Evolutionary conservation across 1,140 invertebrate genomes (phyloP), one percentile per base, ranked within the genome.

Genomic region (Diorhabda sublineata): DNA sequence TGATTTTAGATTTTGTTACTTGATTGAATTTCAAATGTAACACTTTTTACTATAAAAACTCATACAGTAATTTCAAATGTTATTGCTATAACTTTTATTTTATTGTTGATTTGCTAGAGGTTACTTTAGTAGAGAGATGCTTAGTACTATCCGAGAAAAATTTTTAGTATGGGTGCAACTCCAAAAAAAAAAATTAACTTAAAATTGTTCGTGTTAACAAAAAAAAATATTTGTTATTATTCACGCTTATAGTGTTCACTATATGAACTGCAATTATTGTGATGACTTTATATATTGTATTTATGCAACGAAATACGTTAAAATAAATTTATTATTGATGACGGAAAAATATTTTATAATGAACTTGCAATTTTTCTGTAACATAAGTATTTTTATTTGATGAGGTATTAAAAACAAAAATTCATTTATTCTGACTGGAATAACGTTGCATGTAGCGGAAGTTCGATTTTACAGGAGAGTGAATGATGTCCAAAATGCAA

Each of bases 261-360:
- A 79, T 79, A 78, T 78, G 77, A 79, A 79, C 78, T 79, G 78
- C 78, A 79, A 79, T 77, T 79, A 79, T 77, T 79, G 78, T 79
- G 78, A 79, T 79, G 75, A 73, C 78, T 75, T 78, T 78, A 74
- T 77, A 52, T 52, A 73, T 73, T 73, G 70, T 77, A 77, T 78
- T 78, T 77, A 79, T 78, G 78, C 78, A 79, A 79, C 78, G 78
- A 79, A 79, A 74, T 77, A 77, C 76, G 75, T 74, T 74, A 71
- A 76, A 75, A 66, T 52, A 66, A 72, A 64, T 70, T 42, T 61
- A 60, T 63, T 63, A 68, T 45, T 43, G 58, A 52, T 41, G 47
- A 56, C 47, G 45, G 42, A 67, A 67, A 71, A 71, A 66, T 58
- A 71, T 26, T 26, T 26, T 26, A 26, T 26, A 26, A 26, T 26